Percentiles rank a stretch among this genome's conserved stretches.
phyloP scores from a whole-genome alignment of 2,888 invertebrate species.

The Timandra comae region DNA sequence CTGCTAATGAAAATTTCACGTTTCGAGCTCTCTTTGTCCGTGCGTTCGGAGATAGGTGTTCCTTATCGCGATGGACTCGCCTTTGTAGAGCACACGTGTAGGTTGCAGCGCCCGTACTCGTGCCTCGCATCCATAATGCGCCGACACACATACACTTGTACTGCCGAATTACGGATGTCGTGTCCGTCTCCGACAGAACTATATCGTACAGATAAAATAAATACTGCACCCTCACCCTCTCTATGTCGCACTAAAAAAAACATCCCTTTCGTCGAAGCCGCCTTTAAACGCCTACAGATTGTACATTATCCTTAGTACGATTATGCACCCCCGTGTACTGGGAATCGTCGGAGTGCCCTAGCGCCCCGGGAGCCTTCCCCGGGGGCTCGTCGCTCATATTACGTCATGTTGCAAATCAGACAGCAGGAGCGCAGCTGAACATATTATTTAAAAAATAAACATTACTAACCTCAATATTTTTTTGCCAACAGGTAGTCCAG shows the following conservation, averaged over 20 bases:
- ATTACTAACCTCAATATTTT: constrained; percentile 25
- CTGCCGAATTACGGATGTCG: constrained; percentile 57
- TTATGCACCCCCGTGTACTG: constrained; percentile 76
- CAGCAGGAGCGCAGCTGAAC: constrained; percentile 25
- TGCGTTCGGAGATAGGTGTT: constrained; percentile 52
- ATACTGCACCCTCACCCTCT: constrained; percentile 76
- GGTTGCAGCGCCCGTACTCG: constrained; percentile 51
- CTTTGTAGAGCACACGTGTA: constrained; percentile 58
- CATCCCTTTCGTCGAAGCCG: constrained; percentile 75
- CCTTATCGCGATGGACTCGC: constrained; percentile 61
- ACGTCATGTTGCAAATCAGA: constrained; percentile 65
- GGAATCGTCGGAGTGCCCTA: constrained; percentile 68
- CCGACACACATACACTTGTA: constrained; percentile 38
- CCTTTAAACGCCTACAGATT: constrained; percentile 78
- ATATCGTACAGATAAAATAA: constrained; percentile 68
- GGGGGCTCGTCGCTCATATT: constrained; percentile 70
- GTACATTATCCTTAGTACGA: constrained; percentile 77
- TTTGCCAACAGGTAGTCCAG: constrained; percentile 65
- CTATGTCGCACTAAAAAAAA: constrained; percentile 72
- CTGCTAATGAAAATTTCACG: constrained; percentile 74
- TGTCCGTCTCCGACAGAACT: constrained; percentile 63
- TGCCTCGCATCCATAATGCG: constrained; percentile 62
- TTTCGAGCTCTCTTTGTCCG: constrained; percentile 64
- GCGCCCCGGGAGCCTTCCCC: constrained; percentile 55
- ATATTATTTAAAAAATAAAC: constrained; percentile 19